These are phyloP conservation scores for Phasianus colchicus DNA, from an alignment of 2,113 vertebrate species.

Conservation along the genomic window DNA sequence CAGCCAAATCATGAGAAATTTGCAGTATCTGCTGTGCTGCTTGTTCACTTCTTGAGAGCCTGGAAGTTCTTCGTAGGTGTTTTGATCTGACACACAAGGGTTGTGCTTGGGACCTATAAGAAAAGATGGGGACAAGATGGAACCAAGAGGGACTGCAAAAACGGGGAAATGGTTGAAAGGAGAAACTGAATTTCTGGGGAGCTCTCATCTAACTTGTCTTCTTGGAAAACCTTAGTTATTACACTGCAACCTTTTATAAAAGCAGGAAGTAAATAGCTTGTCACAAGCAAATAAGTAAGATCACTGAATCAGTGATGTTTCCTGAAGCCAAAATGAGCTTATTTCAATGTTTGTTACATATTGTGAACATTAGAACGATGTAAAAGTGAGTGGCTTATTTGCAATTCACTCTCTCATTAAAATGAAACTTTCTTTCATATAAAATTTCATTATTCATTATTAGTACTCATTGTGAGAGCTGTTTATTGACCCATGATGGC, in stretches of 20 bases:
- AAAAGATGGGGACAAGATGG: background rate
- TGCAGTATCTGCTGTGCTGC: background rate
- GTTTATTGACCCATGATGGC: background rate
- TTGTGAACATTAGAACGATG: background rate
- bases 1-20: background rate
- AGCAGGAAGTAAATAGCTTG: background rate
- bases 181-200: background rate
- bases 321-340: background rate
- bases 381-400: constrained; percentile 12
- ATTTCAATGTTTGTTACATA: constrained; percentile 3
- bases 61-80: background rate
- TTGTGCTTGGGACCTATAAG: background rate
- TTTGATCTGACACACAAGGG: background rate
- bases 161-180: background rate
- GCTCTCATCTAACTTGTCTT: background rate
- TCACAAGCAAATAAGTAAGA: background rate
- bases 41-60: background rate
- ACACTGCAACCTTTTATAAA: background rate
- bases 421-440: background rate
- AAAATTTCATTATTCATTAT: background rate
- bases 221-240: background rate
- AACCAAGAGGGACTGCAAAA: background rate
- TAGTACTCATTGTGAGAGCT: background rate
- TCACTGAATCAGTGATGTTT: background rate
- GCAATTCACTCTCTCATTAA: constrained; percentile 13